phyloP scores from a whole-genome alignment of 2,888 invertebrate species.

The Dryococelus australis region DNA sequence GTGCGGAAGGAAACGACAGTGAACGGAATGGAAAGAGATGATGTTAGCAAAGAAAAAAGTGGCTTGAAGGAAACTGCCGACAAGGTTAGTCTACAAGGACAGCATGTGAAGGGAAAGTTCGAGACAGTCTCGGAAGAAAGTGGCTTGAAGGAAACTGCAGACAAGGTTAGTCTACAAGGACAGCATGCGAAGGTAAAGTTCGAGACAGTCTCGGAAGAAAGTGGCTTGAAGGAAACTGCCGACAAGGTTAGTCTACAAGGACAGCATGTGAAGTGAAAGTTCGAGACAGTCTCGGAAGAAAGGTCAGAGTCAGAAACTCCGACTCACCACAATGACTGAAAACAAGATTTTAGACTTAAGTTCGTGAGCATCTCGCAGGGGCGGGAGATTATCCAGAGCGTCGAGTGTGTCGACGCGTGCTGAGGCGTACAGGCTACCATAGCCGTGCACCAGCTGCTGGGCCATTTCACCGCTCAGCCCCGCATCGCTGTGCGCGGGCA shows the following conservation, averaged over 20 bases:
- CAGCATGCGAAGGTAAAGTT: slow-evolving; percentile 35
- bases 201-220: slow-evolving; percentile 36
- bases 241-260: slow-evolving; percentile 30
- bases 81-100: slow-evolving; percentile 30
- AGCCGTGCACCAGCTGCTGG: slow-evolving; percentile 71
- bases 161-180: slow-evolving; percentile 31
- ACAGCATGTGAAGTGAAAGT: slow-evolving; percentile 35
- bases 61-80: slow-evolving; percentile 29
- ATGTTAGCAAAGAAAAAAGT: slow-evolving; percentile 27
- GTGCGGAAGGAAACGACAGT: not conserved
- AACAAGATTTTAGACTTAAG: slow-evolving; percentile 95
- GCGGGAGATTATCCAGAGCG: slow-evolving; percentile 81
- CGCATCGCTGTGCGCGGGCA: slow-evolving; percentile 24
- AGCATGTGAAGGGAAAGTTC: slow-evolving; percentile 35
- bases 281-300: slow-evolving; percentile 39
- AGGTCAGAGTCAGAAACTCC: slow-evolving; percentile 31
- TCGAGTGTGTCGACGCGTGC: slow-evolving; percentile 86
- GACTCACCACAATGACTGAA: slow-evolving; percentile 92
- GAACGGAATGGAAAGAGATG: not conserved
- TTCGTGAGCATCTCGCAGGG: slow-evolving; percentile 83
- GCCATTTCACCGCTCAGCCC: slow-evolving; percentile 5
- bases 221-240: slow-evolving; percentile 27
- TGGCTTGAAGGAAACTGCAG: slow-evolving; percentile 26
- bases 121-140: slow-evolving; percentile 36
- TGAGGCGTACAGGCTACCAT: slow-evolving; percentile 84